These are phyloP conservation scores for Ricordea florida DNA, from an alignment of 92 coral and sea anemone genomes.

Conservation along the genomic window DNA sequence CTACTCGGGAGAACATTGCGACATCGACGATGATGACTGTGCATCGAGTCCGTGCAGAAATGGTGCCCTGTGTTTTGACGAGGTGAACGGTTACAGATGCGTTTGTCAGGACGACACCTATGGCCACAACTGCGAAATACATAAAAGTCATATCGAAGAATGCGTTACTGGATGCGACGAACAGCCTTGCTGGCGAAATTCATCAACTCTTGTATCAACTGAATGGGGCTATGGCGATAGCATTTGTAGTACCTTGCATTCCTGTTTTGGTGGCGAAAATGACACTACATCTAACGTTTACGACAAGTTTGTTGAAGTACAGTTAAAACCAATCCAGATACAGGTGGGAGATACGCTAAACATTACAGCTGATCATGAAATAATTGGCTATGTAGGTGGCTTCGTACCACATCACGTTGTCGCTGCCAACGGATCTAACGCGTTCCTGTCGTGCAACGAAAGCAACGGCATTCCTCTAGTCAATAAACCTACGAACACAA, in stretches of 20 bases:
- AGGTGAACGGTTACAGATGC: conserved; percentile 87
- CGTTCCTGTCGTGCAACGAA: conserved; percentile 79
- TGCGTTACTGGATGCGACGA: conserved; percentile 77
- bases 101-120: conserved; percentile 73
- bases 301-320: conserved; percentile 89
- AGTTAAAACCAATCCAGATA: conserved; percentile 88
- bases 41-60: conserved; percentile 91
- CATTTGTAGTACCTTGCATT: conserved; percentile 84
- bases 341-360: conserved; percentile 90
- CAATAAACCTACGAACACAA: conserved; percentile 33
- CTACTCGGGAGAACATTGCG: conserved; percentile 81
- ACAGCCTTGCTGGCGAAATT: conserved; percentile 90
- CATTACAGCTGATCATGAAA: conserved; percentile 83
- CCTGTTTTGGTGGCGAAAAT: conserved; percentile 87
- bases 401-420: conserved; percentile 70
- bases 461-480: conserved; percentile 81
- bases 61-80: conserved; percentile 88
- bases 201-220: conserved; percentile 39
- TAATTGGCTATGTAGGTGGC: conserved; percentile 70
- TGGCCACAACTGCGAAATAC: conserved; percentile 92
- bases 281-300: conserved; percentile 58
- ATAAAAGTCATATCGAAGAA: conserved; percentile 60
- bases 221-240: conserved; percentile 92
- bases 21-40: conserved; percentile 86
- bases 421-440: conserved; percentile 63